A percentile compares a stretch with the other conserved stretches of the same genome.
Evolutionary conservation across 1,140 invertebrate species (phyloP).

Genomic region (Drosophila mojavensis): DNA sequence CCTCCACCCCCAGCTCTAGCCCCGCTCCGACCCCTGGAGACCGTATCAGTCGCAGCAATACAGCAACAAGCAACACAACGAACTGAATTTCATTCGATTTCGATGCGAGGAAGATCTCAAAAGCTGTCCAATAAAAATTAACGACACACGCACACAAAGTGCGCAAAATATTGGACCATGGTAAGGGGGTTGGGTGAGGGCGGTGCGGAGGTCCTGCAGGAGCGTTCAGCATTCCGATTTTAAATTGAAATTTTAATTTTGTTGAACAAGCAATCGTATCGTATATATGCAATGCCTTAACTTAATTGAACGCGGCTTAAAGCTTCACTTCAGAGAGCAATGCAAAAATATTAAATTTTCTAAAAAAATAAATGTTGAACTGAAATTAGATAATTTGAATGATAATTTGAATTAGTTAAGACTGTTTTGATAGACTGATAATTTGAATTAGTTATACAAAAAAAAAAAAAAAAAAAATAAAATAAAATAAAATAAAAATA

Average conservation of each 20-base stretch:
- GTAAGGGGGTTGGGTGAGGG: not conserved
- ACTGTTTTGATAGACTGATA: no score
- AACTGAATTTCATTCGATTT: slow-evolving; percentile 82
- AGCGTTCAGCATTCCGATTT: slow-evolving; percentile 24
- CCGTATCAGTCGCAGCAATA: slow-evolving; percentile 60
- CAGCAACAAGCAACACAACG: slow-evolving; percentile 73
- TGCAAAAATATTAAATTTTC: no score
- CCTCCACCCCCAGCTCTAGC: not conserved
- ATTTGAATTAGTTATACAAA: no score
- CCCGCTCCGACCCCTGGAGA: slow-evolving; percentile 31
- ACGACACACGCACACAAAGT: slow-evolving; percentile 71
- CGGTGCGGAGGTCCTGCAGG: slow-evolving; percentile 24
- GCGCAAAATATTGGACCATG: slow-evolving; percentile 57
- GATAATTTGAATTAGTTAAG: no score
- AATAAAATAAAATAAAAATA: no score
- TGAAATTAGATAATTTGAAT: no score
- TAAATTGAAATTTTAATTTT: slow-evolving; percentile 71
- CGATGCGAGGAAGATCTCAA: slow-evolving; percentile 76
- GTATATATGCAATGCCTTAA: slow-evolving; percentile 9
- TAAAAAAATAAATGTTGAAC: no score
- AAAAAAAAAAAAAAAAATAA: no score
- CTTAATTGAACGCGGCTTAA: slow-evolving; percentile 23
- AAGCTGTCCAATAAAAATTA: slow-evolving; percentile 78
- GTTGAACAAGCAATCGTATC: slow-evolving; percentile 50
- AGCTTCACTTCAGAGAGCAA: not conserved